phyloP scores from a whole-genome alignment of 1,140 invertebrate species.

The Asobara japonica region DNA sequence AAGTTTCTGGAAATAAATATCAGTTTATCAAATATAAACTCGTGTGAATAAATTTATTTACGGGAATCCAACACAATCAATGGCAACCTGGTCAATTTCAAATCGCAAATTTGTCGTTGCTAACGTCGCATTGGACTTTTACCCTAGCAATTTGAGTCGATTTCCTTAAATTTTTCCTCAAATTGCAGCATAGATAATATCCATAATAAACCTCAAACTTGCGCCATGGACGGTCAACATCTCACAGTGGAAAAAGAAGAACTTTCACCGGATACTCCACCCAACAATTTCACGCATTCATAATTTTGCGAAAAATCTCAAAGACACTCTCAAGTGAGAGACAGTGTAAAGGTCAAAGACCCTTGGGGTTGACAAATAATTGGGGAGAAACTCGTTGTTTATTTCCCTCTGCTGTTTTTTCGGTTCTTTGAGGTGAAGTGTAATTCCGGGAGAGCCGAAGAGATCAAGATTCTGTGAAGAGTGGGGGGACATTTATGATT shows the following conservation, averaged over 20 bases:
- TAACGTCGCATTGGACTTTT: no score
- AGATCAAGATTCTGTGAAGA: slow-evolving; percentile 8
- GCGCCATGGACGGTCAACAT: not conserved
- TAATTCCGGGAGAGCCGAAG: not conserved
- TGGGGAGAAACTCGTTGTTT: slow-evolving; percentile 1
- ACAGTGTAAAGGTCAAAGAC: slow-evolving; percentile 4
- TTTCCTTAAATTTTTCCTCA: no score
- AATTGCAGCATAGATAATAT: not conserved
- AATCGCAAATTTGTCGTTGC: no score
- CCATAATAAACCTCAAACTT: not conserved
- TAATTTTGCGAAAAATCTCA: not conserved
- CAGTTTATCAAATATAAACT: no score
- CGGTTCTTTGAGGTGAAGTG: not conserved
- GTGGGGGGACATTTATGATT: not conserved
- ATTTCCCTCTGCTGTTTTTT: not conserved
- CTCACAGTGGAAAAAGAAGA: not conserved
- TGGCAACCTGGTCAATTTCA: no score
- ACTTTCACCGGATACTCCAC: slow-evolving; percentile 12
- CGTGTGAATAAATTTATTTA: no score
- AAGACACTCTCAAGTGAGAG: not conserved
- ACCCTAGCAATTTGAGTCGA: no score
- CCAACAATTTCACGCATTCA: not conserved
- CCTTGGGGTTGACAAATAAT: slow-evolving; percentile 13
- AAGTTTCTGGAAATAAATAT: no score
- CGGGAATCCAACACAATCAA: no score